These are phyloP conservation scores for Zosterops lateralis DNA, from an alignment of 2,113 vertebrate genomes.

Conservation along the genomic window DNA sequence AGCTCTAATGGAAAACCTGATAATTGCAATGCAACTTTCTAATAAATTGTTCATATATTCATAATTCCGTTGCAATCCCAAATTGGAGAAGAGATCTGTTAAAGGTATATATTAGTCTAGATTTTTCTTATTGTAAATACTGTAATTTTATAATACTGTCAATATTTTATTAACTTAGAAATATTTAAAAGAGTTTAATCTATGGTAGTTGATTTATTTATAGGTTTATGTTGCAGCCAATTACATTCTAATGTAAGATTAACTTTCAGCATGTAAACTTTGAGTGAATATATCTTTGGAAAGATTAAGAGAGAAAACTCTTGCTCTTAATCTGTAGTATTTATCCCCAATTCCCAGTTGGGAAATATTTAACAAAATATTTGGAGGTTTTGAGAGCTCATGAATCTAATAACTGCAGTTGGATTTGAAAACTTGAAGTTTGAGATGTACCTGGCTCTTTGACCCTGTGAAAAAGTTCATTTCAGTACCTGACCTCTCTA, in stretches of 20 bases:
- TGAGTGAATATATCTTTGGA: constrained; percentile 59
- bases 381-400: background rate
- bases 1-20: constrained; percentile 61
- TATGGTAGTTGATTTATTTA: constrained; percentile 79
- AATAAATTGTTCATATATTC: constrained; percentile 76
- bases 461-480: background rate
- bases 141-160: constrained; percentile 83
- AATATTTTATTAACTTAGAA: constrained; percentile 83
- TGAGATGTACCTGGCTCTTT: background rate
- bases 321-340: constrained; percentile 64
- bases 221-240: constrained; percentile 76
- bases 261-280: constrained; percentile 74
- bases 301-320: constrained; percentile 73
- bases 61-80: constrained; percentile 64
- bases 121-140: constrained; percentile 83
- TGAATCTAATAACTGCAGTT: background rate
- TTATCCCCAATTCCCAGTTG: constrained; percentile 53
- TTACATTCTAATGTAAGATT: constrained; percentile 80
- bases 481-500: background rate
- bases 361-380: background rate
- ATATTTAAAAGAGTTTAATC: constrained; percentile 81
- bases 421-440: constrained; percentile 1
- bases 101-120: constrained; percentile 80
- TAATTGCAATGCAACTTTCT: constrained; percentile 77
- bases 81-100: constrained; percentile 77